Evolutionary conservation across 2,113 vertebrate species (phyloP), one percentile per base, ranked within the genome.

Genomic region (Salvelinus alpinus): DNA sequence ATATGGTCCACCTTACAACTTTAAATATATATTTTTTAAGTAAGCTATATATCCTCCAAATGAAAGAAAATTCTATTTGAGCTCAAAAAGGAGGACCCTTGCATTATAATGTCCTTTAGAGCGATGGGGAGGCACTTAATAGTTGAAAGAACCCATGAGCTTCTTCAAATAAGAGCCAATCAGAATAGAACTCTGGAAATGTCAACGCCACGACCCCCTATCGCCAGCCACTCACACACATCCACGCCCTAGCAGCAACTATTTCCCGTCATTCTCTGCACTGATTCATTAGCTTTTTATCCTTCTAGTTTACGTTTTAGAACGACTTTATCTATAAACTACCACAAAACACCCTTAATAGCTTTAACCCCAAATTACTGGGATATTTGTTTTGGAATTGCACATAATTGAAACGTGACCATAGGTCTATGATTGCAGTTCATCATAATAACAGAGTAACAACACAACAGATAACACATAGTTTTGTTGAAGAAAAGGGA

Each of bases 41-140:
- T 89, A 54, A 3, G 16, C 51, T 54, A 89, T 92, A 94, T 91
- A 92, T 90, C 70, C 89, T 86, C 86, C 91, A 97, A 94, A 97
- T 97, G 96, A 97, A 95, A 94, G 94, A 96, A 97, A 97, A 97
- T 96, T 96, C 95, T 93, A 95, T 95, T 96, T 97, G 97, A 96
- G 96, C 94, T 97, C 97, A 97, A 96, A 91, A 97, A 95, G 96
- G 94, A 94, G 94, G 94, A 95, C 94, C 94, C 95, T 94, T 95
- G 95, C 95, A 97, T 98, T 99, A 97, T 97, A 97, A 97, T 96
- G 95, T 95, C 95, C 96, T 96, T 96, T 96, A 96, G 94, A 96
- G 94, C 95, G 95, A 95, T 88, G 94, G 96, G 96, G 97, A 96
- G 96, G 96, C 94, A 96, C 97, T 95, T 97, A 96, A 96, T 95